A percentile compares a stretch with the other conserved stretches of the same genome.
Conservation (phyloP, 2,113 vertebrate genomes). For the Caranx melampygus region DNA sequence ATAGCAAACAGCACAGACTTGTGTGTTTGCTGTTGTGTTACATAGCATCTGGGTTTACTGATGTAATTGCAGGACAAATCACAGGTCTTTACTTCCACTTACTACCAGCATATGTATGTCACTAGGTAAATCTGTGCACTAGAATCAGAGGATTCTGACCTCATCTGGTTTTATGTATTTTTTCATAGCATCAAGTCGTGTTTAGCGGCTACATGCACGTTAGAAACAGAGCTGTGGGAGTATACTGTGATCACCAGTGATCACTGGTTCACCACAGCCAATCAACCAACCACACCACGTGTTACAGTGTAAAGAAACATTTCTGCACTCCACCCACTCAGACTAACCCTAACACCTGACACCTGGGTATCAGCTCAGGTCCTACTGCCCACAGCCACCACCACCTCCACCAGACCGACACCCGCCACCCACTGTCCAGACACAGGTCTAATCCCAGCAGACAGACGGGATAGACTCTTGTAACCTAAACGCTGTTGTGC, state of each 20-base stretch:
- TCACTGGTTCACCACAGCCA: conserved; percentile 51
- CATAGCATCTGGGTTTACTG: neutral
- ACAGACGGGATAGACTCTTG: conserved; percentile 10
- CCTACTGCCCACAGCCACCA: neutral
- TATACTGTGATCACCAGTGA: conserved; percentile 55
- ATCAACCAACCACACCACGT: conserved; percentile 11
- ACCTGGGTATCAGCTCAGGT: neutral
- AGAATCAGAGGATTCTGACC: neutral
- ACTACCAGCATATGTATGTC: neutral
- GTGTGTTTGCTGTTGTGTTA: neutral
- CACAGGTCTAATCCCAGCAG: neutral
- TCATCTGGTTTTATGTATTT: neutral
- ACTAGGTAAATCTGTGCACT: neutral
- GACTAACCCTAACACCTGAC: neutral
- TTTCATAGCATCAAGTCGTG: conserved; percentile 1
- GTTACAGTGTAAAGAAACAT: neutral
- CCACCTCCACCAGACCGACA: conserved; percentile 13
- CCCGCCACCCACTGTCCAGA: neutral
- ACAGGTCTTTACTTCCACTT: neutral
- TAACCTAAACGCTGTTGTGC: conserved; percentile 8
- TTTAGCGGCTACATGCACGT: conserved; percentile 61
- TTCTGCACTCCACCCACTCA: conserved; percentile 14
- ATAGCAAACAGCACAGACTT: conserved; percentile 4
- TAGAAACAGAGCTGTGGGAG: conserved; percentile 17
- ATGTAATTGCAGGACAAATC: neutral